A percentile compares a stretch with the other conserved stretches of the same genome.
phyloP scores from a whole-genome alignment of 2,888 invertebrate genomes.

The Nephrotoma flavescens region DNA sequence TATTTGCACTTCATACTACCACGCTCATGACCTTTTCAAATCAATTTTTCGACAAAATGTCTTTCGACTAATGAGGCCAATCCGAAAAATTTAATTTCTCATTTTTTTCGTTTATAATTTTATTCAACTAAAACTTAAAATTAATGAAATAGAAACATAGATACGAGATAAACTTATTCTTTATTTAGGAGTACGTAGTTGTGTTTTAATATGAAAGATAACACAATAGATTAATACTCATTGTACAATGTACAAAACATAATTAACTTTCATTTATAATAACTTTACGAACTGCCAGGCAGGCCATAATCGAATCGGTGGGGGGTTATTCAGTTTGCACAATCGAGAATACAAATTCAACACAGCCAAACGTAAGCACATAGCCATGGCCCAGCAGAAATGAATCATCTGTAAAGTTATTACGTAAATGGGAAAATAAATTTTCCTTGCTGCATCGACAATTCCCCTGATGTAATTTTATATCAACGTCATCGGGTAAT shows the following conservation, averaged over 20 bases:
- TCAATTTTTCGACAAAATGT: neutral
- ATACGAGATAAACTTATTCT: neutral
- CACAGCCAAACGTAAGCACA: neutral
- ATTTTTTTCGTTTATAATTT: neutral
- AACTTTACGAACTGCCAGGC: no score
- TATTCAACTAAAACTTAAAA: neutral
- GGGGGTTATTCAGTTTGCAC: neutral
- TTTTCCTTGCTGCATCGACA: neutral
- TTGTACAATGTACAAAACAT: no score
- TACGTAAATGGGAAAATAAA: neutral
- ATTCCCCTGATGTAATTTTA: neutral
- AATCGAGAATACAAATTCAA: neutral
- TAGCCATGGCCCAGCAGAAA: neutral
- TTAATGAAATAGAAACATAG: neutral
- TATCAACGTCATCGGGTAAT: neutral
- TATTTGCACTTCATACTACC: no score
- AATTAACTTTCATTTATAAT: no score
- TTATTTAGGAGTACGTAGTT: neutral
- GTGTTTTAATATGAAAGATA: neutral
- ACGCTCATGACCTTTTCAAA: no score
- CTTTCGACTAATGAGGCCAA: neutral
- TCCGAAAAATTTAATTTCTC: no score
- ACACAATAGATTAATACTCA: neutral
- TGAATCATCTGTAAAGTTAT: neutral
- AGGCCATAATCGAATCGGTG: no score